These are phyloP conservation scores for Lottia gigantea DNA, from an alignment of 2,888 invertebrate species.

Conservation along the genomic window DNA sequence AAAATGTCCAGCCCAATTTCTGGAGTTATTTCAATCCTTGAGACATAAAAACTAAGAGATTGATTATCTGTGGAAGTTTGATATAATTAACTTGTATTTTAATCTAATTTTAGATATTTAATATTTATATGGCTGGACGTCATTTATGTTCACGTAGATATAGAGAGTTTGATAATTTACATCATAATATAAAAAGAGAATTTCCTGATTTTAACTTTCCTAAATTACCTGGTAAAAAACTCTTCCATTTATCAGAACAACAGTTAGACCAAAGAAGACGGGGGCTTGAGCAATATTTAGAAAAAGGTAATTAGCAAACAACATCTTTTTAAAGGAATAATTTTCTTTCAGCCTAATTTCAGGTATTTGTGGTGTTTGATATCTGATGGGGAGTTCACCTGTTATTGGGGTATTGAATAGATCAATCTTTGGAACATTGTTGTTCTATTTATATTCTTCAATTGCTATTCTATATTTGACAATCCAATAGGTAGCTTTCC, in stretches of 20 bases:
- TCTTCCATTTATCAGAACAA: conserved; percentile 92
- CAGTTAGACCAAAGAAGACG: conserved; percentile 93
- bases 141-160: conserved; percentile 97
- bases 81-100: background rate
- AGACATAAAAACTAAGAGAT: too few relatives aligned
- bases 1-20: too few relatives aligned
- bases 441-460: too few relatives aligned
- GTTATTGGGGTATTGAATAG: too few relatives aligned
- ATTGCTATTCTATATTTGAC: background rate
- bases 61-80: too few relatives aligned
- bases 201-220: conserved; percentile 96
- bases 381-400: too few relatives aligned
- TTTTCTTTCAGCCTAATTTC: too few relatives aligned
- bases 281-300: conserved; percentile 96
- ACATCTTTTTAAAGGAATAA: background rate
- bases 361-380: too few relatives aligned
- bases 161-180: conserved; percentile 91
- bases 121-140: conserved; percentile 98
- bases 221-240: conserved; percentile 98
- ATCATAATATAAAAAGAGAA: conserved; percentile 89
- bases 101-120: conserved; percentile 75
- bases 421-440: too few relatives aligned
- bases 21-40: too few relatives aligned
- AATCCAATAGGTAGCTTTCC: background rate
- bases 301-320: conserved; percentile 74